These are phyloP conservation scores for Drosophila ezoana DNA, from an alignment of 2,888 invertebrate genomes.

Conservation along the genomic window DNA sequence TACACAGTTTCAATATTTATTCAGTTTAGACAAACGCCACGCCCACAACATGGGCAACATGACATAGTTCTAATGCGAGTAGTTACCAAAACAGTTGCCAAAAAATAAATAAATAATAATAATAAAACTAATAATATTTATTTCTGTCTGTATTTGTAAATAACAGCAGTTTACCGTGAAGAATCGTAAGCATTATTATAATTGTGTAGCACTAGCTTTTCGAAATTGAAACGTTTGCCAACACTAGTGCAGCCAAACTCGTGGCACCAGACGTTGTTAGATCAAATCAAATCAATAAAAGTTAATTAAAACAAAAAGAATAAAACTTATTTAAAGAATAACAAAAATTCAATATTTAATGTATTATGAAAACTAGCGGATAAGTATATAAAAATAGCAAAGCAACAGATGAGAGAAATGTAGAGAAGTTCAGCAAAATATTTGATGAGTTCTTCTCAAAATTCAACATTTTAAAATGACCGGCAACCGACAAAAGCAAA, in stretches of 20 bases:
- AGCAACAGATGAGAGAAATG: constrained; percentile 35
- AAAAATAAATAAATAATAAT: constrained; percentile 15
- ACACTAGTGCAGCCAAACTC: constrained; percentile 51
- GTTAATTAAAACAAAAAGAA: constrained; percentile 27
- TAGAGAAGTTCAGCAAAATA: constrained; percentile 23
- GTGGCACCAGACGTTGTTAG: constrained; percentile 49
- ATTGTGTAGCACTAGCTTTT: constrained; percentile 57
- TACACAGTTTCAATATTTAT: constrained; percentile 69
- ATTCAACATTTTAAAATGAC: constrained; percentile 54
- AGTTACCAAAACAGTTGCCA: constrained; percentile 28
- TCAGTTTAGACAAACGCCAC: constrained; percentile 59
- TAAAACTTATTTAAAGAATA: constrained; percentile 32
- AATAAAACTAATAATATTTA: constrained; percentile 22
- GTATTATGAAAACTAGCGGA: constrained; percentile 47
- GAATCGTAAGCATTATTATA: constrained; percentile 36
- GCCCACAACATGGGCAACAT: constrained; percentile 17
- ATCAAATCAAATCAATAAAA: constrained; percentile 44
- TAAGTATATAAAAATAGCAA: constrained; percentile 54
- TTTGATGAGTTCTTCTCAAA: constrained; percentile 60
- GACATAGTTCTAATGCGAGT: constrained; percentile 22
- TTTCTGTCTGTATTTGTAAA: constrained; percentile 65
- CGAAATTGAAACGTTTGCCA: constrained; percentile 49
- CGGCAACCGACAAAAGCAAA: constrained; percentile 38
- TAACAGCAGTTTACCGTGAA: constrained; percentile 53
- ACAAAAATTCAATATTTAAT: constrained; percentile 28